Evolutionary conservation across 2,797 vertebrate species (phyloP), one percentile per base, ranked within the genome.

Genomic region (Coregonus suidteri): DNA sequence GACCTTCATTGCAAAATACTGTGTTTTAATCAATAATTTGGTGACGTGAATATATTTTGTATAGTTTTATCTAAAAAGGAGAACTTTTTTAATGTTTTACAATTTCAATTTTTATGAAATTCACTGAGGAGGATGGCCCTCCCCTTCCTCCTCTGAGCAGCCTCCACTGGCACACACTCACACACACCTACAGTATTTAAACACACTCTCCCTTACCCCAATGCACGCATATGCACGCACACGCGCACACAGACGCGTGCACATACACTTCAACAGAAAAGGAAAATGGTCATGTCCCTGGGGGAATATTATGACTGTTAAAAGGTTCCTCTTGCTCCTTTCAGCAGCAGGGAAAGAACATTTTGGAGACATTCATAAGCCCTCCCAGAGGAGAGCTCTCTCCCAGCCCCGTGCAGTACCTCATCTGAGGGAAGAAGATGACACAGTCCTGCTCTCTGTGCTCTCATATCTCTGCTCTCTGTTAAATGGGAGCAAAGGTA

Each of bases 261-360:
- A 37, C 64, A 35, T 47, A 9, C 69, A 65, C 71, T 53, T 47
- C 18, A 66, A 69, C 16, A 41, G 20, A 37, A n/a, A 59, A 77
- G 15, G 15, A 20, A 64, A 81, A 70, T 72, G 41, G 14, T 34
- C 62, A 54, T 6, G 71, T 47, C 79, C 79, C 47, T 31, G 13
- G 66, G 76, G 74, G 73, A 54, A 80, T 73, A 84, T 81, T 75
- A 74, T 37, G 68, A 47, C 78, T 72, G 84, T 81, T 83, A 54
- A 86, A 84, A 80, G 71, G 73, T 52, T 72, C 56, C 53, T 74
- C 66, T 80, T 30, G 20, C 72, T 51, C 31, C 16, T 7, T 65
- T 65, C 75, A n/a, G 18, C 64, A 53, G 35, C 75, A 71, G 78
- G 80, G 70, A 73, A 65, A 56, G 64, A 75, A 71, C 35, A 75